A percentile compares a stretch with the other conserved stretches of the same genome.
Evolutionary conservation across 1,140 invertebrate genomes (phyloP).

Genomic region (Pseudachorutes palmiensis): DNA sequence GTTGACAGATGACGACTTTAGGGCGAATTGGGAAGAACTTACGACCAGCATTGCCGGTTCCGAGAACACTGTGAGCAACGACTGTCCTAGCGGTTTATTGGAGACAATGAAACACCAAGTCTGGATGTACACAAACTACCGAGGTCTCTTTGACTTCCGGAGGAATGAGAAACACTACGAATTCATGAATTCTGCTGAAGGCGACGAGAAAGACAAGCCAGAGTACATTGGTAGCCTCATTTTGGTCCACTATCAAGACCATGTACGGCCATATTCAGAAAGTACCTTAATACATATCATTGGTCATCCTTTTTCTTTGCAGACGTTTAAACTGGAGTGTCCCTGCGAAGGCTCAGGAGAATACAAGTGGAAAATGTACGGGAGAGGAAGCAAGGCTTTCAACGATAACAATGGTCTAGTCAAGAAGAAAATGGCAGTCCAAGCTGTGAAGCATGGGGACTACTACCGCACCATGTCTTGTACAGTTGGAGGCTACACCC

Average conservation of each 20-base stretch:
- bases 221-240: neutral
- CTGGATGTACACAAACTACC: neutral
- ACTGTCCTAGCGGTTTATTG: neutral
- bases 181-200: neutral
- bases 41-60: neutral
- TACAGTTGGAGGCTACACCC: neutral
- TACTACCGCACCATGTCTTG: conserved; percentile 1
- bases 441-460: neutral
- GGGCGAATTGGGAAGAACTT: no score
- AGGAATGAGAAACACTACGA: neutral
- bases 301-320: neutral
- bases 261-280: neutral
- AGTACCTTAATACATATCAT: neutral
- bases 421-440: neutral
- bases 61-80: neutral
- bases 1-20: neutral
- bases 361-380: conserved; percentile 4
- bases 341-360: neutral
- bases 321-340: neutral
- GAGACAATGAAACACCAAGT: neutral
- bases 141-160: neutral
- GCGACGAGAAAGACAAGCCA: neutral
- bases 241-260: neutral
- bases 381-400: neutral
- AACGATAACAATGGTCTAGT: neutral